Conservation (phyloP, 2,797 vertebrate genomes). For the Eulemur coronatus region DNA sequence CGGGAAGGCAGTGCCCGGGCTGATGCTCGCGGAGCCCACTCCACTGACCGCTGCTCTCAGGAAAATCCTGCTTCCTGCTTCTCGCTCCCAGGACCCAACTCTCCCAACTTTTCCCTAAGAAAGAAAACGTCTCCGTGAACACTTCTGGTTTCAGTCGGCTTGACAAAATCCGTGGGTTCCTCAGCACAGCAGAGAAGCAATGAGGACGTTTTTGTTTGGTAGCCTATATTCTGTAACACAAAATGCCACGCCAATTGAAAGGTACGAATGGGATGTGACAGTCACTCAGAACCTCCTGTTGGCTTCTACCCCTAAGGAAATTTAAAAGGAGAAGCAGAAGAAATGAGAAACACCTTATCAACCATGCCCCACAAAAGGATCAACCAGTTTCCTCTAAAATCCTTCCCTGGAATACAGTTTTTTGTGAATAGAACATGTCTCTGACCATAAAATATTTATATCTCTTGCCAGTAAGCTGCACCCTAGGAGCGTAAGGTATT, state of each 20-base stretch:
- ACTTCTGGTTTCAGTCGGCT: neutral
- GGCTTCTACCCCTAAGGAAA: constrained; percentile 21
- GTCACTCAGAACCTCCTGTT: neutral
- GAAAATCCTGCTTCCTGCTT: constrained; percentile 53
- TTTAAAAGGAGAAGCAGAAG: neutral
- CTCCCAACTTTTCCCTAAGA: constrained; percentile 1
- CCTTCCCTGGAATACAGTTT: neutral
- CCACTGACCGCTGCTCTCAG: constrained; percentile 55
- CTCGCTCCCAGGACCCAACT: neutral
- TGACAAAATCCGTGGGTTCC: constrained; percentile 31
- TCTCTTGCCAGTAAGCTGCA: neutral
- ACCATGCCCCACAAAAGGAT: neutral
- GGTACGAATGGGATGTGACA: neutral
- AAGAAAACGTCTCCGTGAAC: constrained; percentile 58
- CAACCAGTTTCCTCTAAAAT: neutral
- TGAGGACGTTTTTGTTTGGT: constrained; percentile 18
- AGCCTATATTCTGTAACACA: neutral
- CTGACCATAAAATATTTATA: neutral
- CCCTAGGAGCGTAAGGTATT: neutral
- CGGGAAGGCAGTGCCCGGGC: constrained; percentile 52
- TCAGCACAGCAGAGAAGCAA: constrained; percentile 35
- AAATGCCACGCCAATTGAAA: neutral
- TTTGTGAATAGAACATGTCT: neutral
- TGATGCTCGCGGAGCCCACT: constrained; percentile 58
- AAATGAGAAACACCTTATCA: neutral